phyloP scores from a whole-genome alignment of 1,140 invertebrate species.

The Ganaspis sp. region DNA sequence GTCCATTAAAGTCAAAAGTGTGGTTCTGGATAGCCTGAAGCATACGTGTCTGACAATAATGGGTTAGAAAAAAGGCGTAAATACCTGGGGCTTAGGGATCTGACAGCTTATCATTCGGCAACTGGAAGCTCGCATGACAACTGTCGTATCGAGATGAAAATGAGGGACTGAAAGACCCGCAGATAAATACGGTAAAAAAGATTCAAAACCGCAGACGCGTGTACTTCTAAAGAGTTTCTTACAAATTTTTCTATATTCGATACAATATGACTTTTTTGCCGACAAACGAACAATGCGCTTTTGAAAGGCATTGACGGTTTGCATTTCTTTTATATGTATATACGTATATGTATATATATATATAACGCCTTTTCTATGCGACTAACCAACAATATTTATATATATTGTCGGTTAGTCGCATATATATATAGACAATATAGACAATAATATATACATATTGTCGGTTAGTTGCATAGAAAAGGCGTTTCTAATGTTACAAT shows the following conservation, averaged over 20 bases:
- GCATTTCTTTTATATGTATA: slow-evolving; percentile 7
- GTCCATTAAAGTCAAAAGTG: slow-evolving; percentile 17
- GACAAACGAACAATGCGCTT: not conserved
- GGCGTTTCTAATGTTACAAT: not conserved
- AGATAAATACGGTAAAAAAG: not conserved
- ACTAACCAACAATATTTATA: too few relatives aligned
- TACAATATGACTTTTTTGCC: not conserved
- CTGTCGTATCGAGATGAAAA: slow-evolving; percentile 47
- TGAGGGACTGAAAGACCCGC: slow-evolving; percentile 9
- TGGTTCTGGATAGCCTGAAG: not conserved
- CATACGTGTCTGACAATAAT: slow-evolving; percentile 27
- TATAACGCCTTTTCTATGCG: not conserved
- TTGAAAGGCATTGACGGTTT: not conserved
- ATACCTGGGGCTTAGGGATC: slow-evolving; percentile 8
- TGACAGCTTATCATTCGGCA: slow-evolving; percentile 29
- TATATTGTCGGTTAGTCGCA: too few relatives aligned
- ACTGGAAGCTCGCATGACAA: slow-evolving; percentile 44
- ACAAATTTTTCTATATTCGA: not conserved
- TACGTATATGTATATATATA: too few relatives aligned
- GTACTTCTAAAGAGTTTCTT: not conserved
- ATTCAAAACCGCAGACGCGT: slow-evolving; percentile 18
- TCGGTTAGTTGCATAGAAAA: too few relatives aligned
- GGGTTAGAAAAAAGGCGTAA: slow-evolving; percentile 37
- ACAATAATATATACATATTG: too few relatives aligned
- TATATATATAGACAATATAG: too few relatives aligned